Conservation (phyloP, 2,888 invertebrate species). For the Nezara viridula region DNA sequence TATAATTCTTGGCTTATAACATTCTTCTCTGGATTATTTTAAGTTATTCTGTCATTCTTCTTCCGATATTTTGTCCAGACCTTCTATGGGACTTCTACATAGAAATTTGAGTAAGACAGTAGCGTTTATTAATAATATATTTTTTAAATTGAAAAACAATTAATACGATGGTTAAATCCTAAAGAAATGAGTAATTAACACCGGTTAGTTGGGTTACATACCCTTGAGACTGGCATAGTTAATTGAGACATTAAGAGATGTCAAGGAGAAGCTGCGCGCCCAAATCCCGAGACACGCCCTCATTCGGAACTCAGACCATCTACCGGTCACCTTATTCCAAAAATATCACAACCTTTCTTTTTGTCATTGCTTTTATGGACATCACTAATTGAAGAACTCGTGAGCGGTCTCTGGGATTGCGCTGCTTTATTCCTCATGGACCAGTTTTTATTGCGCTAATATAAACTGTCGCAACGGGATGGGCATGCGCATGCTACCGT, state of each 20-base stretch:
- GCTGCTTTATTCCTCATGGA: neutral
- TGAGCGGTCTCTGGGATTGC: neutral
- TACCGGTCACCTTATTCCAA: neutral
- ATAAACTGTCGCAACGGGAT: conserved; percentile 39
- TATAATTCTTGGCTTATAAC: no score
- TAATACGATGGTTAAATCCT: neutral
- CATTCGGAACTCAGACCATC: neutral
- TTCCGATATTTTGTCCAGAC: no score
- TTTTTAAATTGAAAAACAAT: neutral
- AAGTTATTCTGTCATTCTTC: no score
- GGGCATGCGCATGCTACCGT: conserved; percentile 38
- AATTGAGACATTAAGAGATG: conserved; percentile 36
- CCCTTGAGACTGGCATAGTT: conserved; percentile 20
- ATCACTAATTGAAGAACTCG: neutral
- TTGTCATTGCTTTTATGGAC: neutral
- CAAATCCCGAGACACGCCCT: neutral
- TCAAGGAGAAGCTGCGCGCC: neutral
- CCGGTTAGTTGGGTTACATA: neutral
- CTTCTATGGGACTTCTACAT: no score
- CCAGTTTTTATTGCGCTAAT: conserved; percentile 43
- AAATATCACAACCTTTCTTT: neutral
- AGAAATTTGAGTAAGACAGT: no score
- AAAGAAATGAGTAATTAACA: neutral
- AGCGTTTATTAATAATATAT: no score
- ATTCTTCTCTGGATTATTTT: no score